A percentile compares a stretch with the other conserved stretches of the same genome.
These are phyloP conservation scores for Drosophila anomalata DNA, from an alignment of 2,888 invertebrate species.

Conservation along the genomic window DNA sequence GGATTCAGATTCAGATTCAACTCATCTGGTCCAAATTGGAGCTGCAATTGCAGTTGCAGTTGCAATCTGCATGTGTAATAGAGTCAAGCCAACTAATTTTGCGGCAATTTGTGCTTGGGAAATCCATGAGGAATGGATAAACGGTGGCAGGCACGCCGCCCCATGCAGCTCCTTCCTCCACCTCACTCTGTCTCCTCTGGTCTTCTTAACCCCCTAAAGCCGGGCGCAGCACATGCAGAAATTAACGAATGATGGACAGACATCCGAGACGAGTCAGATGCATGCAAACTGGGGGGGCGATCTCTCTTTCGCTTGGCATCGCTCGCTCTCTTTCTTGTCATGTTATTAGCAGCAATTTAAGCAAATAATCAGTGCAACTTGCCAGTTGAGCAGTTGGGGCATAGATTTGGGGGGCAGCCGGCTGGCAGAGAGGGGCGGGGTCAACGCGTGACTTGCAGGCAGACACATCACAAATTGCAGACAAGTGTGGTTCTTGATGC, in stretches of 20 bases:
- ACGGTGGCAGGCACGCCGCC: constrained; percentile 65
- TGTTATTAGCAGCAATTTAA: constrained; percentile 84
- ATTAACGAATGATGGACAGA: constrained; percentile 82
- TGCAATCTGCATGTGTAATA: constrained; percentile 74
- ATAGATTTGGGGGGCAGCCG: background rate
- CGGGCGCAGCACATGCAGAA: constrained; percentile 63
- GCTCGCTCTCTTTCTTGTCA: constrained; percentile 71
- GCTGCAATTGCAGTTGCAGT: constrained; percentile 49
- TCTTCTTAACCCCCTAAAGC: constrained; percentile 1
- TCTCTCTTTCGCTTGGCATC: constrained; percentile 37
- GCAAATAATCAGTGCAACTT: constrained; percentile 82
- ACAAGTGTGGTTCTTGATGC: constrained; percentile 34
- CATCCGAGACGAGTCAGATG: constrained; percentile 44
- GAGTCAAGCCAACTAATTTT: constrained; percentile 75
- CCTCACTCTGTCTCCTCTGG: background rate
- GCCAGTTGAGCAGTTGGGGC: constrained; percentile 29
- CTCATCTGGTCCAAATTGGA: constrained; percentile 56
- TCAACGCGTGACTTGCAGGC: constrained; percentile 70
- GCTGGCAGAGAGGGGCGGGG: constrained; percentile 9
- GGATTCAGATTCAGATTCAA: constrained; percentile 21
- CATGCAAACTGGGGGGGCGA: constrained; percentile 64
- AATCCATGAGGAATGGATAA: constrained; percentile 63
- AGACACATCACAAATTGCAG: constrained; percentile 64
- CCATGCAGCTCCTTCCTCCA: background rate
- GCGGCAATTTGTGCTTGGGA: constrained; percentile 73